Percentiles rank a stretch among this genome's conserved stretches.
Conservation (phyloP, 1,140 invertebrate species). For the Calephelis virginiensis region DNA sequence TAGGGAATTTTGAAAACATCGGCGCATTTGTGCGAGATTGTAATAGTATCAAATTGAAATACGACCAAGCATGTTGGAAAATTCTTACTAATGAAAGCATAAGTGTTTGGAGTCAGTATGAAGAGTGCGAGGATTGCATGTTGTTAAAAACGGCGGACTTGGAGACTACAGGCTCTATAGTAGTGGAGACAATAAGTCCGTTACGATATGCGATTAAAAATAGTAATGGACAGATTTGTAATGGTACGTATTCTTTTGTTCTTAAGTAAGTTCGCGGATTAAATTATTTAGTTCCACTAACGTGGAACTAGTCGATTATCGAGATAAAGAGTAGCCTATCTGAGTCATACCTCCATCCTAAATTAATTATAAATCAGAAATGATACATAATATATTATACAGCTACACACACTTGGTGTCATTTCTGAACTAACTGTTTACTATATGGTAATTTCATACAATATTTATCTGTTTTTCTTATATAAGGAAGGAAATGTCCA, state of each 20-base stretch:
- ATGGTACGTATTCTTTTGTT: constrained; percentile 48
- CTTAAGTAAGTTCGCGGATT: too few species aligned
- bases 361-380: too few species aligned
- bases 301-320: too few species aligned
- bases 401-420: too few species aligned
- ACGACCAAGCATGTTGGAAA: constrained; percentile 66
- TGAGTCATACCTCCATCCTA: too few species aligned
- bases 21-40: constrained; percentile 54
- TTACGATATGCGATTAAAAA: constrained; percentile 54
- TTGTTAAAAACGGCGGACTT: constrained; percentile 45
- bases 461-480: too few species aligned
- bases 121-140: constrained; percentile 64
- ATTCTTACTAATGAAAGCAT: constrained; percentile 49
- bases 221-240: constrained; percentile 55
- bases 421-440: too few species aligned
- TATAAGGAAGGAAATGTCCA: too few species aligned
- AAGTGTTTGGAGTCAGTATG: constrained; percentile 62
- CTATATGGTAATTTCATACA: too few species aligned
- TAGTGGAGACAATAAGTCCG: constrained; percentile 57
- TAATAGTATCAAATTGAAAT: constrained; percentile 46
- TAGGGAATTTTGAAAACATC: constrained; percentile 56
- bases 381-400: too few species aligned
- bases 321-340: too few species aligned
- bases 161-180: constrained; percentile 34
- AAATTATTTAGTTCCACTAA: too few species aligned